Evolutionary conservation across 2,113 vertebrate species (phyloP).

Genomic region (Tenebrosternarchus preto): DNA sequence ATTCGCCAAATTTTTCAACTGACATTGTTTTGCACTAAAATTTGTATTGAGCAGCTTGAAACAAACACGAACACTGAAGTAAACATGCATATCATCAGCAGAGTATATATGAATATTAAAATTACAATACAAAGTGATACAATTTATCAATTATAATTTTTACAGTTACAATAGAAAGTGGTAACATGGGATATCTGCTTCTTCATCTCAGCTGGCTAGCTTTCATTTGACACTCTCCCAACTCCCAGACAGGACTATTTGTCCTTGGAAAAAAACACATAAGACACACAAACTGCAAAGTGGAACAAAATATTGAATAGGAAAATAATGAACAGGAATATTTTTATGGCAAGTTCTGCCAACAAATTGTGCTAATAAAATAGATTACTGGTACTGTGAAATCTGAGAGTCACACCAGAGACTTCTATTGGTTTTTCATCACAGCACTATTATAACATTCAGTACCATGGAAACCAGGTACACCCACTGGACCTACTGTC

Average conservation of each 20-base stretch:
- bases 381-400: too few relatives aligned
- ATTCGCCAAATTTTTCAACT: too few relatives aligned
- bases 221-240: not conserved
- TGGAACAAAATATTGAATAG: not conserved
- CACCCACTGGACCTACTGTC: slow-evolving; percentile 22
- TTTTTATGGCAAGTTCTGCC: not conserved
- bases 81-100: too few relatives aligned
- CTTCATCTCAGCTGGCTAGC: not conserved
- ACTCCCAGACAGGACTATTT: not conserved
- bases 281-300: not conserved
- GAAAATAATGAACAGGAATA: not conserved
- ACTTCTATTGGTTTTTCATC: slow-evolving; percentile 22
- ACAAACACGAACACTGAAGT: too few relatives aligned
- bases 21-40: too few relatives aligned
- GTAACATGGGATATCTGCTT: not conserved
- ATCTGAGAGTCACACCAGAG: slow-evolving; percentile 30
- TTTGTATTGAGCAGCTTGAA: too few relatives aligned
- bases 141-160: too few relatives aligned
- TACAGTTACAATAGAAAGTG: too few relatives aligned
- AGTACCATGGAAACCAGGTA: too few relatives aligned
- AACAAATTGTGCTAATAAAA: slow-evolving; percentile 3
- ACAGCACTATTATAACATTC: too few relatives aligned
- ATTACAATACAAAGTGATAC: too few relatives aligned
- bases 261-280: not conserved
- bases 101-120: too few relatives aligned